phyloP scores from a whole-genome alignment of 2,888 invertebrate species.

The Muscina levida region DNA sequence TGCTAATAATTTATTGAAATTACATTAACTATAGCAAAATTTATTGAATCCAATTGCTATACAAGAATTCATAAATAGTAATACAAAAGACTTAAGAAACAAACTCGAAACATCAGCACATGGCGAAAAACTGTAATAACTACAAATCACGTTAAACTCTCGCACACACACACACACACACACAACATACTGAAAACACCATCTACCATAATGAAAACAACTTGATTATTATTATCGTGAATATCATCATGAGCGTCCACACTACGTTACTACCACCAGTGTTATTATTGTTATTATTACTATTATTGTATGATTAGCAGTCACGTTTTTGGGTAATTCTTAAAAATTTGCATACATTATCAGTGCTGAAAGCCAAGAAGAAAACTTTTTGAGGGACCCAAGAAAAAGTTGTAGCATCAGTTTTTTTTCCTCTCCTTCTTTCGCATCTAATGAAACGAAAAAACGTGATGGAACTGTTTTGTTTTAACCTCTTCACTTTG shows the following conservation, averaged over 20 bases:
- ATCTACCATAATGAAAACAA: background rate
- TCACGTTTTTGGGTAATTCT: conserved; percentile 54
- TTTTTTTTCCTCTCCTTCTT: background rate
- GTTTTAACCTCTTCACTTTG: conserved; percentile 25
- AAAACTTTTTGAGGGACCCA: conserved; percentile 10
- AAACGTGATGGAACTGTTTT: conserved; percentile 63
- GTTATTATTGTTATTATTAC: conserved; percentile 39
- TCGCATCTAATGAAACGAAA: conserved; percentile 21
- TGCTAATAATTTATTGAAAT: background rate
- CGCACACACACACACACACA: background rate
- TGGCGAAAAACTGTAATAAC: background rate
- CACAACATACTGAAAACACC: background rate
- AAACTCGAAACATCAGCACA: background rate
- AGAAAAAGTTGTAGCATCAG: too few species aligned
- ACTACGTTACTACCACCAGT: too few species aligned
- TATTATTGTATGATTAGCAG: conserved; percentile 38
- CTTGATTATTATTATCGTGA: background rate
- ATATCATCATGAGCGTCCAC: conserved; percentile 12
- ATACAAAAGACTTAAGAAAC: conserved; percentile 39
- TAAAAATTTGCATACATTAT: background rate
- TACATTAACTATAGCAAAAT: background rate
- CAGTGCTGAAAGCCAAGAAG: background rate
- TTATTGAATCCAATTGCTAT: background rate
- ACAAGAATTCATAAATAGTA: background rate
- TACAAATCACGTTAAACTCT: conserved; percentile 6